Conservation (phyloP, 2,113 vertebrate genomes). For the Corythoichthys haematopterus region DNA sequence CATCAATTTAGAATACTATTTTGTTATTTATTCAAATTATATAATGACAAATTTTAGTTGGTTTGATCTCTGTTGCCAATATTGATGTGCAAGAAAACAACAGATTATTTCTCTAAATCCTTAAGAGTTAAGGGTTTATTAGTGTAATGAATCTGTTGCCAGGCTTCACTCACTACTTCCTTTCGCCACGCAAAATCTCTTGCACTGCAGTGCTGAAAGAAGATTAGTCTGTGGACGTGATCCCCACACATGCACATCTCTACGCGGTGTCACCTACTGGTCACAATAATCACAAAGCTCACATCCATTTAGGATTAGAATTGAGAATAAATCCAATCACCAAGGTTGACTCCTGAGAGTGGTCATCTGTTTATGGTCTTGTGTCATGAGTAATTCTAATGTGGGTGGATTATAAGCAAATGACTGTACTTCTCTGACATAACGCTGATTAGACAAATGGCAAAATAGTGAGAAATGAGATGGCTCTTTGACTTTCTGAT, state of each 20-base stretch:
- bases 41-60: constrained; percentile 15
- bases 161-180: constrained; percentile 2
- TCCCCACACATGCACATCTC: neutral
- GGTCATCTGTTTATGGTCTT: neutral
- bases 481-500: neutral
- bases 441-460: neutral
- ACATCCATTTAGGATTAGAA: neutral
- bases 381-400: neutral
- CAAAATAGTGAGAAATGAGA: neutral
- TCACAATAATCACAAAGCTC: constrained; percentile 3
- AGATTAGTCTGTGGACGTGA: neutral
- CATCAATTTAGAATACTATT: neutral
- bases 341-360: neutral
- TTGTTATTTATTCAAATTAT: neutral
- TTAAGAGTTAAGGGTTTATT: constrained; percentile 13
- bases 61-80: constrained; percentile 26
- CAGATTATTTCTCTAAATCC: constrained; percentile 39
- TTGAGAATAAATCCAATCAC: constrained; percentile 5
- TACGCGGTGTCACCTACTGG: neutral
- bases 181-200: neutral
- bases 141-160: constrained; percentile 8
- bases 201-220: neutral
- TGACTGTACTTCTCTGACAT: neutral
- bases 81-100: constrained; percentile 37
- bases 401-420: constrained; percentile 3